Conservation (phyloP, 2,113 vertebrate genomes). For the Aptenodytes forsteri region DNA sequence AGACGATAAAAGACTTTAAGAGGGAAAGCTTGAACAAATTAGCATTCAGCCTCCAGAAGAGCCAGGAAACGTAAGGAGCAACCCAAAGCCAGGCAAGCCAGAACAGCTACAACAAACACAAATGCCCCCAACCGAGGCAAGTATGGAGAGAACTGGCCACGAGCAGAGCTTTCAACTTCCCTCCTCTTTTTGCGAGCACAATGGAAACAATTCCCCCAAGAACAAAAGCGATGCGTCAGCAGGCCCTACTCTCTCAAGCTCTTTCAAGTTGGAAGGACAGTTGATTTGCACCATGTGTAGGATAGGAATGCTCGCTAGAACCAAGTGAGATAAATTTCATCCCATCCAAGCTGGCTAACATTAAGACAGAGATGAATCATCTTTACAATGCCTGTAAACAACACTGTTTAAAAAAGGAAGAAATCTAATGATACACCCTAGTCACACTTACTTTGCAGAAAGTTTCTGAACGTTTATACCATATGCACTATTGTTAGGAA, state of each 20-base stretch:
- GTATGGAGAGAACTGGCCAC: slow-evolving; percentile 34
- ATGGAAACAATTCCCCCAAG: slow-evolving; percentile 72
- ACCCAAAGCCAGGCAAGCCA: background rate
- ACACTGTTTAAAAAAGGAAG: background rate
- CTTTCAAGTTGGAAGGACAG: slow-evolving; percentile 75
- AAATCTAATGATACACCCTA: background rate
- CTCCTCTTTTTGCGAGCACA: slow-evolving; percentile 52
- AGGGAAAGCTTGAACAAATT: slow-evolving; percentile 5
- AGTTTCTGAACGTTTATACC: background rate
- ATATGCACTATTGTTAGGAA: background rate
- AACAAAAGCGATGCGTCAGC: slow-evolving; percentile 73
- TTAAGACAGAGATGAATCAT: slow-evolving; percentile 70
- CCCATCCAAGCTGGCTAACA: slow-evolving; percentile 63
- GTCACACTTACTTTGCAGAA: background rate
- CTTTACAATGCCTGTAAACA: slow-evolving; percentile 57
- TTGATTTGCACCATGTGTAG: slow-evolving; percentile 80
- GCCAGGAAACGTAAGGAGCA: slow-evolving; percentile 4
- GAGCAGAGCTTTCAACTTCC: slow-evolving; percentile 44
- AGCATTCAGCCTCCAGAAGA: background rate
- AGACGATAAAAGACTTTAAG: background rate
- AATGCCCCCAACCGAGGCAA: slow-evolving; percentile 25
- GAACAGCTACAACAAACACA: background rate
- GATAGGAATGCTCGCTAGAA: slow-evolving; percentile 52
- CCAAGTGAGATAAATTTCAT: slow-evolving; percentile 57
- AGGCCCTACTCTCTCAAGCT: slow-evolving; percentile 4